Base-by-base conservation (phyloP, 2,113 vertebrate genomes). In the Hypomesus transpacificus region DNA sequence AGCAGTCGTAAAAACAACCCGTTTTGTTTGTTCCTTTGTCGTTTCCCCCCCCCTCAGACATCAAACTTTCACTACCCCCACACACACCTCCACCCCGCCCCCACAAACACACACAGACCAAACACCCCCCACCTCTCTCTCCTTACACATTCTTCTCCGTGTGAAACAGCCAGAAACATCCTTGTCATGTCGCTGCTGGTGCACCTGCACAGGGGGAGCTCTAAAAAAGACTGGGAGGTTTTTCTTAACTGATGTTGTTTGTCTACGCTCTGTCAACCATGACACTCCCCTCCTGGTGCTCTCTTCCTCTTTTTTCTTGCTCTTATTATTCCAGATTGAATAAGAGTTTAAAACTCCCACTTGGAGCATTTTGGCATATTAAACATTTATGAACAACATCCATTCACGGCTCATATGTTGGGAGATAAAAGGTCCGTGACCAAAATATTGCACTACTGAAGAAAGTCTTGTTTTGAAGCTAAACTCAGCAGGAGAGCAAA, bases 321-420 rank as follows among this genome's bases (percentile, higher is more conserved):
- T 77, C 69, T 80, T 62, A 63, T 88, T 85, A 79, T 71, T 85
- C 71, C 80, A 78, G 75, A 70, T 78, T 31, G 81, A 82, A 73
- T 57, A 34, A 46, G 39, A 46, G 39, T 64, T 73, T 75, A 57
- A 61, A 71, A 79, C 39, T 68, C 51, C 72, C 77, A 75, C 77
- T 82, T 75, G 24, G 2, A 71, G 76, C 58, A 75, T n/a, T 57
- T 70, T 57, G 58, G 52, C 57, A 79, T 87, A 88, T 90, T 85
- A 86, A 89, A 89, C 87, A 87, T 88, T 87, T 84, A 86, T 87
- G 82, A 84, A 84, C 85, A 86, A 82, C 81, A 84, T 87, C 75
- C 79, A 82, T 84, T 83, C 64, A 3, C 28, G 31, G 26, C 26
- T 7, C 16, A 79, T 80, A 84, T 86, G 82, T 80, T 85, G 75